A percentile compares a stretch with the other conserved stretches of the same genome.
phyloP scores from a whole-genome alignment of 2,113 vertebrate genomes.

The Melanotaenia duboulayi region DNA sequence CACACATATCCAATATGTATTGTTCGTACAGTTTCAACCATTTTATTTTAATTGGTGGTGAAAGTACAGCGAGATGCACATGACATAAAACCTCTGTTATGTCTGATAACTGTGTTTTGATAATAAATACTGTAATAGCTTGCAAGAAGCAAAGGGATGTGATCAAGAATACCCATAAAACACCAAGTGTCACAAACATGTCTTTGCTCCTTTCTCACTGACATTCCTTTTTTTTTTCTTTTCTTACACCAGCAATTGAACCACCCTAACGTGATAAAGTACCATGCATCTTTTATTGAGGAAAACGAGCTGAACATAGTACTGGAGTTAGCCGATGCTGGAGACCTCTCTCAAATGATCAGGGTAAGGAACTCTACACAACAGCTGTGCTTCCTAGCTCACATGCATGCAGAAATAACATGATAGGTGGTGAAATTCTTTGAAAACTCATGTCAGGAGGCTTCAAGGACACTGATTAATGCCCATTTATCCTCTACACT shows the following conservation, averaged over 20 bases:
- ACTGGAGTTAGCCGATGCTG: conserved; percentile 96
- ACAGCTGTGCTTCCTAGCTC: not conserved
- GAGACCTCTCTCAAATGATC: conserved; percentile 98
- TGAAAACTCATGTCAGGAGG: not conserved
- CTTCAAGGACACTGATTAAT: not conserved
- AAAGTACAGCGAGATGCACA: conserved; percentile 30
- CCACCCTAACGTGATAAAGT: conserved; percentile 99
- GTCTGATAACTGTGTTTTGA: conserved; percentile 19
- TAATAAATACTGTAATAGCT: conserved; percentile 11
- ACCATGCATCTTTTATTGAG: conserved; percentile 99
- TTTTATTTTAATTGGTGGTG: conserved; percentile 62
- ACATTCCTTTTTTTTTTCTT: conserved; percentile 46
- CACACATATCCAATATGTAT: conserved; percentile 52
- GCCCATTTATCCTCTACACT: too few relatives aligned
- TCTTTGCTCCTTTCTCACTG: conserved; percentile 7
- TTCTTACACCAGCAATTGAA: conserved; percentile 91
- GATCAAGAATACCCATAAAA: conserved; percentile 37
- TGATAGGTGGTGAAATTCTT: conserved; percentile 2
- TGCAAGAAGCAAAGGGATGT: conserved; percentile 1
- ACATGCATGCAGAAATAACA: conserved; percentile 2
- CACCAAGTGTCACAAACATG: conserved; percentile 56
- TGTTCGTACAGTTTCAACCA: conserved; percentile 42
- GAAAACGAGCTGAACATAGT: conserved; percentile 98
- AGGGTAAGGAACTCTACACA: conserved; percentile 84
- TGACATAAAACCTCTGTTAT: conserved; percentile 26